Conservation (phyloP, 2,113 vertebrate genomes). For the Ictalurus punctatus region DNA sequence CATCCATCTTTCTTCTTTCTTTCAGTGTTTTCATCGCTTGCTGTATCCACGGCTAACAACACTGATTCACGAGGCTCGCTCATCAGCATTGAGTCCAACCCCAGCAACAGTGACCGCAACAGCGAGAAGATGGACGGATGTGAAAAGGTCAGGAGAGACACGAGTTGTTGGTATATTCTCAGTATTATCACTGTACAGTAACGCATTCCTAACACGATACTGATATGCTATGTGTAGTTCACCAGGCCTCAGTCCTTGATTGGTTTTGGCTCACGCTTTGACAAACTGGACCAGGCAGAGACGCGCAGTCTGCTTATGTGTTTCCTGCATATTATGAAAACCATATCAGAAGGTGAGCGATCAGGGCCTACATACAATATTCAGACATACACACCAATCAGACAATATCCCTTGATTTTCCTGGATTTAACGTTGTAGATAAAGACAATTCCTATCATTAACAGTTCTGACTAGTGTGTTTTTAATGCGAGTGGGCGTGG, state of each 20-base stretch:
- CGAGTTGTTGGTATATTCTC: not conserved
- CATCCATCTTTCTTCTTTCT: slow-evolving; percentile 15
- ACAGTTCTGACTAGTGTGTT: not conserved
- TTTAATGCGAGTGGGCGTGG: not conserved
- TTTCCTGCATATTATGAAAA: slow-evolving; percentile 99
- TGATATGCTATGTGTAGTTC: slow-evolving; percentile 72
- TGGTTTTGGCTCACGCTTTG: slow-evolving; percentile 91
- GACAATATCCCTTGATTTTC: not conserved
- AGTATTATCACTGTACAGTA: not conserved
- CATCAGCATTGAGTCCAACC: slow-evolving; percentile 96
- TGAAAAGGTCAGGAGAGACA: slow-evolving; percentile 82
- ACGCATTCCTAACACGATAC: not conserved
- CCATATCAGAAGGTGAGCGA: slow-evolving; percentile 88
- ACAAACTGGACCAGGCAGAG: slow-evolving; percentile 97
- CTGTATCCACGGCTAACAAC: slow-evolving; percentile 91
- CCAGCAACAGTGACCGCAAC: slow-evolving; percentile 92
- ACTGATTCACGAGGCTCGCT: slow-evolving; percentile 92
- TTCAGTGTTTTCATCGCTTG: slow-evolving; percentile 93
- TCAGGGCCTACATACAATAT: not conserved
- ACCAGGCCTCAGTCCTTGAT: slow-evolving; percentile 92
- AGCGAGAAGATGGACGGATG: slow-evolving; percentile 92
- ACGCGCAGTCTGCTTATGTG: slow-evolving; percentile 94
- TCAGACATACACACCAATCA: not conserved
- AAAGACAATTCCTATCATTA: not conserved
- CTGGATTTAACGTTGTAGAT: not conserved